Evolutionary conservation across 2,888 invertebrate genomes (phyloP).

Genomic region (Tetanocera ferruginea): DNA sequence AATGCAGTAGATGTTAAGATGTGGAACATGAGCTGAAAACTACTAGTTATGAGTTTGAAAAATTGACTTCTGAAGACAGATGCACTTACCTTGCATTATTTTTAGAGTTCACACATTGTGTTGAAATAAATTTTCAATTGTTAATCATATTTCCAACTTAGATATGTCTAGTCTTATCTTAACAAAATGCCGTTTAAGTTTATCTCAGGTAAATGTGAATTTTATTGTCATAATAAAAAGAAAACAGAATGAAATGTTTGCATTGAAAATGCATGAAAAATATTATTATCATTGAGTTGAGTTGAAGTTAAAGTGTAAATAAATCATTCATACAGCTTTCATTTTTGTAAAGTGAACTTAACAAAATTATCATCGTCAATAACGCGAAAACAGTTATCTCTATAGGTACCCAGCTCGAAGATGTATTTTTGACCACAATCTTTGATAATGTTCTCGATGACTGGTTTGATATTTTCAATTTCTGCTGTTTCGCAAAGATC

Average conservation of each 20-base stretch:
- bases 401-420: slow-evolving; percentile 74
- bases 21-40: no score
- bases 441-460: slow-evolving; percentile 80
- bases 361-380: slow-evolving; percentile 74
- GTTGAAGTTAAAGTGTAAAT: no score
- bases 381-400: slow-evolving; percentile 75
- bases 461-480: slow-evolving; percentile 75
- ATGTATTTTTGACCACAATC: slow-evolving; percentile 76
- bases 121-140: not conserved
- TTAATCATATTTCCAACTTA: no score
- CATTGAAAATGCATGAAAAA: not conserved
- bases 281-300: not conserved
- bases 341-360: slow-evolving; percentile 46
- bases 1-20: no score
- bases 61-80: not conserved
- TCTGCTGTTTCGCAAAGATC: slow-evolving; percentile 77
- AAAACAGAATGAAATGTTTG: not conserved
- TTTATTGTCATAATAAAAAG: not conserved
- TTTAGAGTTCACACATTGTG: not conserved
- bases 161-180: no score
- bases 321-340: not conserved
- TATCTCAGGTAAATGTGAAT: not conserved
- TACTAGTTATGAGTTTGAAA: no score
- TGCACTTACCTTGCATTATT: not conserved
- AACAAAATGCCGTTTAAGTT: no score